These are phyloP conservation scores for Enteromius afrohamiltoni DNA, from an alignment of 2,797 vertebrate species.

Conservation along the genomic window DNA sequence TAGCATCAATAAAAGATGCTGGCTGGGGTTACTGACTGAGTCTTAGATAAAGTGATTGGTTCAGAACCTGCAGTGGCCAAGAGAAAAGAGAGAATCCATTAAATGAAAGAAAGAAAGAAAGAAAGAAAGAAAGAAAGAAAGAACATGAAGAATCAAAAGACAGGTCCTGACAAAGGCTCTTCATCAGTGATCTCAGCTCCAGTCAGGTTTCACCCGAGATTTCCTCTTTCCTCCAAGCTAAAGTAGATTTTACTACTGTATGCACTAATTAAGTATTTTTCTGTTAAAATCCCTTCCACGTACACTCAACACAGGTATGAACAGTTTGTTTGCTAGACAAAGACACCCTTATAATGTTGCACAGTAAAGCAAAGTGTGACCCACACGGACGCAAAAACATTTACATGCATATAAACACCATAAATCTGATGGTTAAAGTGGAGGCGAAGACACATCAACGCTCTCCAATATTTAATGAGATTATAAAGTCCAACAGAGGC, in stretches of 20 bases:
- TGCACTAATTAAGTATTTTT: background rate
- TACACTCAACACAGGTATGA: background rate
- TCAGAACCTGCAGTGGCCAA: constrained; percentile 6
- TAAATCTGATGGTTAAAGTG: constrained; percentile 15
- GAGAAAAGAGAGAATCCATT: constrained; percentile 16
- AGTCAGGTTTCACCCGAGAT: background rate
- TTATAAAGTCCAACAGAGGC: constrained; percentile 2
- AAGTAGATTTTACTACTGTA: background rate
- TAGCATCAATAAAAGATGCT: constrained; percentile 57
- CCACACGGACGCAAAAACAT: background rate
- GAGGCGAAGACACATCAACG: constrained; percentile 28
- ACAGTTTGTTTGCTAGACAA: background rate
- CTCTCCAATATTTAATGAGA: constrained; percentile 17
- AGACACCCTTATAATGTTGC: background rate
- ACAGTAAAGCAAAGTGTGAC: background rate
- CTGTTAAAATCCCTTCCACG: background rate
- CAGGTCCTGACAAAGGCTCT: background rate
- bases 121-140: constrained; percentile 16
- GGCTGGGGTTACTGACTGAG: constrained; percentile 8
- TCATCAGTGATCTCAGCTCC: background rate
- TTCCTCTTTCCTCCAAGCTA: background rate
- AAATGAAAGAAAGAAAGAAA: constrained; percentile 20
- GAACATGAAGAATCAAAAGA: constrained; percentile 5
- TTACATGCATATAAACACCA: background rate
- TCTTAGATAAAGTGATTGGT: constrained; percentile 24